These are phyloP conservation scores for Smittia sp. DNA, from an alignment of 2,888 invertebrate species.

Conservation along the genomic window DNA sequence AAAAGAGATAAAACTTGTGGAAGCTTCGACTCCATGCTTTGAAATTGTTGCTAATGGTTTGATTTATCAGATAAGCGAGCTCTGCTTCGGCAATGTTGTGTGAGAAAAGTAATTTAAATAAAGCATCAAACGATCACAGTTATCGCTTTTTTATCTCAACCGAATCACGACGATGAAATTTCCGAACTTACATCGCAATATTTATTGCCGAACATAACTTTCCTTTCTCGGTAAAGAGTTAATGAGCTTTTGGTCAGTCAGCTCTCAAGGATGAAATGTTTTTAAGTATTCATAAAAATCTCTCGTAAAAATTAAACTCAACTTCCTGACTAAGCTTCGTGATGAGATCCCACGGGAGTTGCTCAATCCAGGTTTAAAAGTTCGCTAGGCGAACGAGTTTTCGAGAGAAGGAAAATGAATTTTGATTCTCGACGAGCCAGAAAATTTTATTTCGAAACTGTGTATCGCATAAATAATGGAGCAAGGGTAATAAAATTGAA, in stretches of 20 bases:
- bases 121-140: neutral
- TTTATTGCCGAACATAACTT: neutral
- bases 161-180: neutral
- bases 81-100: neutral
- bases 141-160: slow-evolving; percentile 20
- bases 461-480: slow-evolving; percentile 42
- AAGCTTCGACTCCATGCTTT: neutral
- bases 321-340: slow-evolving; percentile 28
- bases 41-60: slow-evolving; percentile 39
- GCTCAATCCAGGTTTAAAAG: slow-evolving; percentile 2
- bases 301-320: slow-evolving; percentile 17
- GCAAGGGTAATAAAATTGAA: slow-evolving; percentile 40
- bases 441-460: slow-evolving; percentile 33
- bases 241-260: slow-evolving; percentile 33
- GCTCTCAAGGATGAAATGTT: slow-evolving; percentile 7
- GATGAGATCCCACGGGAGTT: neutral
- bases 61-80: slow-evolving; percentile 36
- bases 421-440: neutral
- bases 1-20: slow-evolving; percentile 25
- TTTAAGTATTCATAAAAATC: slow-evolving; percentile 34
- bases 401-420: neutral
- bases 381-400: neutral
- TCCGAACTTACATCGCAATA: neutral
- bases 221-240: slow-evolving; percentile 16
- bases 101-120: slow-evolving; percentile 34